Evolutionary conservation across 1,140 invertebrate genomes (phyloP), one percentile per base, ranked within the genome.

Genomic region (Zaprionus tsacasi): DNA sequence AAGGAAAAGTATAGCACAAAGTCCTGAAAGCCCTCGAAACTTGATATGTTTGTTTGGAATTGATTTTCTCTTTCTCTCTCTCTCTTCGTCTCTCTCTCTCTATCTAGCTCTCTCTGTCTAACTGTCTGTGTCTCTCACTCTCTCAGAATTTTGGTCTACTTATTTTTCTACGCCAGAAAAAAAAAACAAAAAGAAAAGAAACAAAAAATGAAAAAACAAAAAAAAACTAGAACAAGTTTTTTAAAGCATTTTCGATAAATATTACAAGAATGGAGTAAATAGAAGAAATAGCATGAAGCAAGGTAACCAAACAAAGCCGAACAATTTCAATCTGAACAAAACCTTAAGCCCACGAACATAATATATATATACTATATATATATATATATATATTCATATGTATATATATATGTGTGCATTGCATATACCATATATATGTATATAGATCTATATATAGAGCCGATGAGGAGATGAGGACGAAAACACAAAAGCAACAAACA

Each of bases 171-270:
- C 72, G 58, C 56, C 58, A 17, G 43, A 1, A 45, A 45, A 45
- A 13, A 57, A 35, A 67, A 35, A 45, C 17, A 25, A 4, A 50
- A 35, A 52, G 6, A 38, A 61, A 60, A 67, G 68, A 36, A 25
- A 67, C 64, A 36, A 25, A 27, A 55, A 59, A 25, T 21, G 11
- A 27, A 59, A 61, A 50, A 25, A 45, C 33, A 36, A 40, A 15
- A n/a, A 56, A 59, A 7, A 75, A 64, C 13, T 67, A 48, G 48
- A 63, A 70, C 76, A 69, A 73, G 76, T 78, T 87, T 88, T 87
- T 87, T 82, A 87, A 88, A 77, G 83, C 79, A 87, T 87, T 87
- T 87, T 87, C 69, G 83, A 87, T 65, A 88, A 82, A 87, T 87
- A 87, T 86, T 86, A 63, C 38, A 68, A 59, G 55, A 48, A 54